Conservation (phyloP, 2,113 vertebrate genomes). For the human (Homo sapiens) region GRCh38 chr22:32500001-32500500, state of each 20-base stretch:
- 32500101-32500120: background rate
- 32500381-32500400: background rate
- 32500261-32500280: background rate
- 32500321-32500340: background rate
- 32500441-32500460: rapidly evolving
- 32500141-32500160: rapidly evolving
- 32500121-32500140: background rate
- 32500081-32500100: background rate
- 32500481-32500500: rapidly evolving
- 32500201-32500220: background rate
- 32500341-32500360: background rate
- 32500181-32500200: background rate
- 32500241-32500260: background rate
- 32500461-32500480: rapidly evolving
- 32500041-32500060: background rate
- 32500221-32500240: background rate
- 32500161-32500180: background rate
- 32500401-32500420: background rate
- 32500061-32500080: background rate
- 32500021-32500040: background rate
- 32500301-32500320: background rate
- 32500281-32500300: background rate
- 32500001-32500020: constrained; percentile 45
- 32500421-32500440: background rate
- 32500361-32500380: background rate